phyloP scores from a whole-genome alignment of 2,797 vertebrate genomes.

The Coranthus polyacanthus region DNA sequence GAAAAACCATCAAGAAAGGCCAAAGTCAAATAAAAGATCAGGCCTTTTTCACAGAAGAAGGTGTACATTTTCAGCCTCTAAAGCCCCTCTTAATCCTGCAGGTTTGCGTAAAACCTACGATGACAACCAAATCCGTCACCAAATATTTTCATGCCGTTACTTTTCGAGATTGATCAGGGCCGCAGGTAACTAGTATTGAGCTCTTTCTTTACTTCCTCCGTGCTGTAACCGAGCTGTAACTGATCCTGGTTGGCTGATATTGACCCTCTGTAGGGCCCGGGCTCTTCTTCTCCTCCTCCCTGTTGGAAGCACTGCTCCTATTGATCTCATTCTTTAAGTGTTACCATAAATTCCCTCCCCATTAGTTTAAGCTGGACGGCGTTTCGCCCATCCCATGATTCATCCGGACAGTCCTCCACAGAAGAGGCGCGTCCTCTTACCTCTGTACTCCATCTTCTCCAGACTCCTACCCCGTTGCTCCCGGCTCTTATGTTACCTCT shows the following conservation, averaged over 20 bases:
- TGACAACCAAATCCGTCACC: too few relatives aligned
- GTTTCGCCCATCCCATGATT: conserved; percentile 66
- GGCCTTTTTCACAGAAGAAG: too few relatives aligned
- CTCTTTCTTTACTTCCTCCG: conserved; percentile 45
- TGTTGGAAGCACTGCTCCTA: conserved; percentile 66
- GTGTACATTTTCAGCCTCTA: too few relatives aligned
- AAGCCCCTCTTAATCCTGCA: too few relatives aligned
- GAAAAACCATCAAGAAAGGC: too few relatives aligned
- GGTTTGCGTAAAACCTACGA: too few relatives aligned
- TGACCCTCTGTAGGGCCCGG: conserved; percentile 55
- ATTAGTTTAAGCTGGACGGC: conserved; percentile 77
- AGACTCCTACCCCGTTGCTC: conserved; percentile 23
- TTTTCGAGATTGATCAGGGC: conserved; percentile 41
- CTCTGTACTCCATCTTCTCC: conserved; percentile 37
- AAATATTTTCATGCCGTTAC: too few relatives aligned
- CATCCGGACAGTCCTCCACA: conserved; percentile 57
- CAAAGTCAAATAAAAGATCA: too few relatives aligned
- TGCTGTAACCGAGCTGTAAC: conserved; percentile 64
- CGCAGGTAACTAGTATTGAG: conserved; percentile 67
- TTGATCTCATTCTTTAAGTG: conserved; percentile 86
- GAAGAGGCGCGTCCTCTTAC: conserved; percentile 39
- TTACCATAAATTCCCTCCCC: conserved; percentile 85
- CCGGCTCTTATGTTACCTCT: conserved; percentile 60
- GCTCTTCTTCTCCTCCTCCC: conserved; percentile 55
- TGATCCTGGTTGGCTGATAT: conserved; percentile 71